A percentile compares a stretch with the other conserved stretches of the same genome.
phyloP scores from a whole-genome alignment of 2,888 invertebrate species.

The Acanthoscelides obtectus region DNA sequence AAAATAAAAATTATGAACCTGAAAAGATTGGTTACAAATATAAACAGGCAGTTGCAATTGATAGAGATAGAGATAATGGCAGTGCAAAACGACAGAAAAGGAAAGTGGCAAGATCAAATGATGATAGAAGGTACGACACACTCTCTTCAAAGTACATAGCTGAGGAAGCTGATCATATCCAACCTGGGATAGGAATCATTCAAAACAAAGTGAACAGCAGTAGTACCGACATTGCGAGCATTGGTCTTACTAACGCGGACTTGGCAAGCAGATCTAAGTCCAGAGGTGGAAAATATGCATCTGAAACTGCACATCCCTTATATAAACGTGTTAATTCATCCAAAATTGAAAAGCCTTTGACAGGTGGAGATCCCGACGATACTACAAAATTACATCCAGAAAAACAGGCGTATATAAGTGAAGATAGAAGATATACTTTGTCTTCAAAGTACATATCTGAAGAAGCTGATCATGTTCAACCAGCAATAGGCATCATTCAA shows the following conservation, averaged over 20 bases:
- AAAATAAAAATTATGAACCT: no score
- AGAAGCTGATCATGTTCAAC: neutral
- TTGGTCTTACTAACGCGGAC: neutral
- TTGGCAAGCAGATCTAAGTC: neutral
- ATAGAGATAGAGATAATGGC: no score
- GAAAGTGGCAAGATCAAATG: neutral
- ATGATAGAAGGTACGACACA: neutral
- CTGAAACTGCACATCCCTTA: neutral
- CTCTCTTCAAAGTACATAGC: neutral
- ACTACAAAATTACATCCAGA: neutral
- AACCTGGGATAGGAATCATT: neutral
- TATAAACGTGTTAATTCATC: neutral
- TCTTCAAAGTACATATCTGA: neutral
- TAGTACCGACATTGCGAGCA: neutral
- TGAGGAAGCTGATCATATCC: neutral
- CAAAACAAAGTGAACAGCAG: neutral
- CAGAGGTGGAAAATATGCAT: neutral
- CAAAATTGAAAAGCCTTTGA: neutral
- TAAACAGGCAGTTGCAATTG: no score
- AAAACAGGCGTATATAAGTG: neutral
- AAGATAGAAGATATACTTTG: neutral
- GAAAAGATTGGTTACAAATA: no score
- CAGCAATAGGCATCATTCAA: neutral
- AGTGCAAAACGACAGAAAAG: no score
- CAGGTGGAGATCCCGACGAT: neutral